Conservation (phyloP, 2,113 vertebrate species). For the Laterallus jamaicensis region DNA sequence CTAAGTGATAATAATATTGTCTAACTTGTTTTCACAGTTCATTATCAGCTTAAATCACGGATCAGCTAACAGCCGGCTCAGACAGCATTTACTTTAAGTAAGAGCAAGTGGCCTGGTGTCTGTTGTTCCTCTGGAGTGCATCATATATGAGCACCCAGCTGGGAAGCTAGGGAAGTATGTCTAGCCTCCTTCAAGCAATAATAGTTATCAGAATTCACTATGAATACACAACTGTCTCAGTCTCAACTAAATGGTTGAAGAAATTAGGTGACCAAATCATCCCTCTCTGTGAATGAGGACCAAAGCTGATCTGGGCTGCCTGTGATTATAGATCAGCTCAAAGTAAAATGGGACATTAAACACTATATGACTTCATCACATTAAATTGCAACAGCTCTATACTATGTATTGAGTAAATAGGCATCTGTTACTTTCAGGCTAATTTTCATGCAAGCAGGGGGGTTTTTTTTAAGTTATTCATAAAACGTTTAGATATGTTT, state of each 20-base stretch:
- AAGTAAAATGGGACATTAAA: neutral
- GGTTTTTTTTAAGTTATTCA: neutral
- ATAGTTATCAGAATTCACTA: neutral
- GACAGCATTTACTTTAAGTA: neutral
- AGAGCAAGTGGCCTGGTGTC: neutral
- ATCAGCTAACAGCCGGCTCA: neutral
- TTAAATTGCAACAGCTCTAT: neutral
- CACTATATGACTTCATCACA: neutral
- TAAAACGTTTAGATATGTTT: neutral
- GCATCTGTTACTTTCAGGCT: neutral
- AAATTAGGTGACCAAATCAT: neutral
- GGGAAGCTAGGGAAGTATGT: neutral
- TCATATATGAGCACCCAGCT: neutral
- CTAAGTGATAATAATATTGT: neutral
- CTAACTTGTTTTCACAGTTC: neutral
- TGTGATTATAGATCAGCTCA: neutral
- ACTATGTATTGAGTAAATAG: neutral
- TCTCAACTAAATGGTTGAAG: neutral
- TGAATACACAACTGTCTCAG: neutral
- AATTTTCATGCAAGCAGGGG: neutral
- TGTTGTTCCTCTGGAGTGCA: neutral
- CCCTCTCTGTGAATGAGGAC: neutral
- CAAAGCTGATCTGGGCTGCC: neutral
- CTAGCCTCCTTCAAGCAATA: neutral
- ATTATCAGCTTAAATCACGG: neutral